Evolutionary conservation across 2,113 vertebrate species (phyloP).

Genomic region (Melanotaenia duboulayi): DNA sequence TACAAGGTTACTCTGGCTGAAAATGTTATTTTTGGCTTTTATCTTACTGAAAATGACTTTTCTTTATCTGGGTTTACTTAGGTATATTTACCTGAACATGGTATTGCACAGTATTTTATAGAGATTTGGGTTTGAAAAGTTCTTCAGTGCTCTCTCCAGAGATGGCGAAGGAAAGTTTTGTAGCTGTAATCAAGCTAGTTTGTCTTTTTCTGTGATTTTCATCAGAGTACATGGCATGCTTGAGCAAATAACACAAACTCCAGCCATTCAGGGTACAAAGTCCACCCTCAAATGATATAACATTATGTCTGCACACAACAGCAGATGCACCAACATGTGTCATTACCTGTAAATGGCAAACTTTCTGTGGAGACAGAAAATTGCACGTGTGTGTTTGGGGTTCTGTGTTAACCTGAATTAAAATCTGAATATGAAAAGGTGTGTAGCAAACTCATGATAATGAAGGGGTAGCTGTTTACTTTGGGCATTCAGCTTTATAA

Average conservation of each 20-base stretch:
- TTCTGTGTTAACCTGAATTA: conserved; percentile 18
- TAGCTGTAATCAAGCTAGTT: too few species aligned
- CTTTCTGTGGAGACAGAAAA: not conserved
- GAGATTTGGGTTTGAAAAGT: too few species aligned
- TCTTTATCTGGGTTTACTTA: not conserved
- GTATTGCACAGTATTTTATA: not conserved
- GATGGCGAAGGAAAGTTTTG: too few species aligned
- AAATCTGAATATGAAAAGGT: conserved; percentile 57
- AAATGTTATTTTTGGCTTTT: too few species aligned
- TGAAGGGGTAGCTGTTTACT: conserved; percentile 37
- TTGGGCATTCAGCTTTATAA: not conserved
- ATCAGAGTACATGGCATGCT: too few species aligned
- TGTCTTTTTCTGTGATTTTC: too few species aligned
- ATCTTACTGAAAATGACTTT: too few species aligned
- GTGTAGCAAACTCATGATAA: conserved; percentile 38
- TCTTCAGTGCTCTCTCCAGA: too few species aligned
- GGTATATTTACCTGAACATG: not conserved
- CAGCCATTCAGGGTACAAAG: too few species aligned
- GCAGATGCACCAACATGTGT: not conserved
- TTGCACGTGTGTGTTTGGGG: not conserved
- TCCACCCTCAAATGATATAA: not conserved
- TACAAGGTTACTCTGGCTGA: too few species aligned
- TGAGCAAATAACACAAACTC: not conserved
- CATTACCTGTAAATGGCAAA: not conserved
- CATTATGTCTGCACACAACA: not conserved